A percentile compares a stretch with the other conserved stretches of the same genome.
Evolutionary conservation across 2,888 invertebrate genomes (phyloP).

Genomic region (Sepiola atlantica): DNA sequence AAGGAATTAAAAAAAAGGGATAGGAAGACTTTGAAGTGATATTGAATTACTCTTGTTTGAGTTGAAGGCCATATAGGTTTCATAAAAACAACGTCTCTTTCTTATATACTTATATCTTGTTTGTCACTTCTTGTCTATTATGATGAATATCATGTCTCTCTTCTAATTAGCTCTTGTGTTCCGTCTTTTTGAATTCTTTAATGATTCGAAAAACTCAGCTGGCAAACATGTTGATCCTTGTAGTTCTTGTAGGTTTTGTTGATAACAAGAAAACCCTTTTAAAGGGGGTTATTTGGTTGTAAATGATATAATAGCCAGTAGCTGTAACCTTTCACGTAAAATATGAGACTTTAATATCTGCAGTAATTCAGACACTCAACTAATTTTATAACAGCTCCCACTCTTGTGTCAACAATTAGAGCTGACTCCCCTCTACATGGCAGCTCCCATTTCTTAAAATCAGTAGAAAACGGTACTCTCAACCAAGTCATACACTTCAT

Average conservation of each 20-base stretch:
- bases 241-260: neutral
- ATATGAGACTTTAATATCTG: no score
- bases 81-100: neutral
- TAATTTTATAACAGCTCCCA: no score
- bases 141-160: neutral
- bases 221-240: neutral
- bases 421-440: no score
- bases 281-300: no score
- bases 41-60: constrained; percentile 2
- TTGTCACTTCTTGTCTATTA: neutral
- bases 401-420: no score
- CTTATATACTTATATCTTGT: neutral
- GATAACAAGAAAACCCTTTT: no score
- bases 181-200: neutral
- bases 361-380: no score
- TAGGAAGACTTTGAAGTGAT: neutral
- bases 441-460: no score
- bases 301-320: no score
- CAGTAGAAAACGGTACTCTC: no score
- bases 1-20: neutral
- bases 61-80: neutral
- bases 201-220: neutral
- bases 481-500: no score
- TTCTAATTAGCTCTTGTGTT: neutral
- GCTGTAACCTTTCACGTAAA: no score